Percentiles rank a stretch among this genome's conserved stretches.
These are phyloP conservation scores for Nasonia vitripennis DNA, from an alignment of 1,140 invertebrate genomes.

Conservation along the genomic window DNA sequence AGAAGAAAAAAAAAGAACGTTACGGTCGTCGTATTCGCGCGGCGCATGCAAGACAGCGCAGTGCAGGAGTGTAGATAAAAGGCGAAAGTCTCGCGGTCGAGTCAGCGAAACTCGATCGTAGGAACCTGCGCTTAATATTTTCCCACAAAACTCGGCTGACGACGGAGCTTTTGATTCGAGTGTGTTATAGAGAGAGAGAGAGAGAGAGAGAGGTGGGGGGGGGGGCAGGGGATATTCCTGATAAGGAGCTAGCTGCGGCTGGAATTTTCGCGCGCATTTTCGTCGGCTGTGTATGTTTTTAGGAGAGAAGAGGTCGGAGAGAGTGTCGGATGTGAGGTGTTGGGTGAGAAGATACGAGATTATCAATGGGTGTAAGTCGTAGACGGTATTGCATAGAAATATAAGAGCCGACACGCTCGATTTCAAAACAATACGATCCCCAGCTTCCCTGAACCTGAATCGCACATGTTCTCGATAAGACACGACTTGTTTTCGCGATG, in stretches of 20 bases:
- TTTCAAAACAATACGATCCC: too few relatives aligned
- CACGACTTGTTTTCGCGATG: too few relatives aligned
- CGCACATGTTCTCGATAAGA: too few relatives aligned
- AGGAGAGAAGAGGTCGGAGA: too few relatives aligned
- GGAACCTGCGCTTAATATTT: conserved; percentile 66
- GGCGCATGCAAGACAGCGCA: conserved; percentile 51
- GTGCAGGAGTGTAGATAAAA: conserved; percentile 64
- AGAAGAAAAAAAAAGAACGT: neutral
- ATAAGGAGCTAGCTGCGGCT: neutral
- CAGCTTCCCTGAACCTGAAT: too few relatives aligned
- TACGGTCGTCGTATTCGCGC: conserved; percentile 29
- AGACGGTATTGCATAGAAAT: too few relatives aligned
- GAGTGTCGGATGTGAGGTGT: too few relatives aligned
- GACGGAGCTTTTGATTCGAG: conserved; percentile 26
- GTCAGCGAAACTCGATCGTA: conserved; percentile 68
- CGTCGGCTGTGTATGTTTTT: neutral
- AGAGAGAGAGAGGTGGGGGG: neutral
- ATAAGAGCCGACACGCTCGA: too few relatives aligned
- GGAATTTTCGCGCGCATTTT: neutral
- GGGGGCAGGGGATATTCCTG: neutral
- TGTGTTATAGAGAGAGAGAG: neutral
- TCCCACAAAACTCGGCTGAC: conserved; percentile 75
- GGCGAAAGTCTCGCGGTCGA: conserved; percentile 56
- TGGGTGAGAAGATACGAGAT: too few relatives aligned
- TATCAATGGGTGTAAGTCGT: too few relatives aligned